These are phyloP conservation scores for Apamea monoglypha DNA, from an alignment of 2,888 invertebrate species.

Conservation along the genomic window DNA sequence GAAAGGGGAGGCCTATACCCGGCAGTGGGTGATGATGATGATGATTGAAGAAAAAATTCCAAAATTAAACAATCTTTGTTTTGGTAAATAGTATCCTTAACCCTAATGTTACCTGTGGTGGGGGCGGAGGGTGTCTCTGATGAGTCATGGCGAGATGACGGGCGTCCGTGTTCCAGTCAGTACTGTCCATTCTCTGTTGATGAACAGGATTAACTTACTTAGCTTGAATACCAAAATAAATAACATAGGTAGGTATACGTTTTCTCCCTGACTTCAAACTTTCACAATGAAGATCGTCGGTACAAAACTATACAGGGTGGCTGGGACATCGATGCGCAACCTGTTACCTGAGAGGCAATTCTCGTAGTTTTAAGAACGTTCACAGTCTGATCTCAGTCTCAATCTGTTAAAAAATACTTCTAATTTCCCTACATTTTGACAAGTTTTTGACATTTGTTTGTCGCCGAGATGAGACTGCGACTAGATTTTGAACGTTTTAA, in stretches of 20 bases:
- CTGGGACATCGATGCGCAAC: neutral
- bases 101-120: slow-evolving; percentile 26
- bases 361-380: too few relatives aligned
- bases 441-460: too few relatives aligned
- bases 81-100: neutral
- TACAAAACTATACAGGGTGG: neutral
- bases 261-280: neutral
- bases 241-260: neutral
- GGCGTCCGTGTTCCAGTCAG: slow-evolving; percentile 90
- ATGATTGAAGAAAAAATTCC: neutral
- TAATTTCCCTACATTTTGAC: too few relatives aligned
- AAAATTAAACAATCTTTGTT: neutral
- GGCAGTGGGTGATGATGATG: too few relatives aligned
- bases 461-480: too few relatives aligned
- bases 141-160: slow-evolving; percentile 82
- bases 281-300: neutral
- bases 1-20: neutral
- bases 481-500: too few relatives aligned
- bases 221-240: neutral
- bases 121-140: slow-evolving; percentile 60
- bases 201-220: neutral
- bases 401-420: too few relatives aligned
- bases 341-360: too few relatives aligned
- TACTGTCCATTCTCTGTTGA: slow-evolving; percentile 92
- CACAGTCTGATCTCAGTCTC: too few relatives aligned